Conservation (phyloP, 2,113 vertebrate species). For the Microcebus lehilahytsara region DNA sequence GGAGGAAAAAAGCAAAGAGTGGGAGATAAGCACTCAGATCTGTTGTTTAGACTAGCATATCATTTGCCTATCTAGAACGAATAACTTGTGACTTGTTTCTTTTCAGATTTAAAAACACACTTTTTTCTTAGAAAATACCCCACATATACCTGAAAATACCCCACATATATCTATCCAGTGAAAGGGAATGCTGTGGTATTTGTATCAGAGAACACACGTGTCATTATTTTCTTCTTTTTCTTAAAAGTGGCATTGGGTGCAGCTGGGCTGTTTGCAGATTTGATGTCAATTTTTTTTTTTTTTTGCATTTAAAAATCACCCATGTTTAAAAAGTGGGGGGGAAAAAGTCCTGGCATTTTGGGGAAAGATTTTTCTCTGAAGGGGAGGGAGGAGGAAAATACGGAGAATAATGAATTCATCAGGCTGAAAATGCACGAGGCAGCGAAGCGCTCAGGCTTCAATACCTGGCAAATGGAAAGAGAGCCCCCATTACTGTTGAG, state of each 20-base stretch:
- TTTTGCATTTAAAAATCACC: constrained; percentile 78
- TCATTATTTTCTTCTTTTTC: constrained; percentile 64
- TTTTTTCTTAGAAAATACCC: constrained; percentile 39
- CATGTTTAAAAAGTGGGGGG: neutral
- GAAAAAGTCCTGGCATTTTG: constrained; percentile 64
- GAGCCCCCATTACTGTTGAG: constrained; percentile 85
- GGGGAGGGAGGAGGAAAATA: constrained; percentile 56
- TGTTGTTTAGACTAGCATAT: neutral
- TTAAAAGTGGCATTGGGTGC: constrained; percentile 80
- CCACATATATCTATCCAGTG: constrained; percentile 27
- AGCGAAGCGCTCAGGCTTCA: constrained; percentile 86
- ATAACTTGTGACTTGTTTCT: neutral
- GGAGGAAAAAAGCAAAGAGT: neutral
- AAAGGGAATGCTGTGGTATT: constrained; percentile 56
- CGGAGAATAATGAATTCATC: constrained; percentile 88
- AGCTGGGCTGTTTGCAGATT: constrained; percentile 82
- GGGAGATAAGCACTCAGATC: neutral
- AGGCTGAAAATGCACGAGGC: constrained; percentile 86
- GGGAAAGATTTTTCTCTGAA: constrained; percentile 69
- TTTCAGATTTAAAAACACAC: constrained; percentile 65
- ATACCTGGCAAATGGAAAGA: constrained; percentile 86
- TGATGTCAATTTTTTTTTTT: constrained; percentile 63
- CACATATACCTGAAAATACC: neutral
- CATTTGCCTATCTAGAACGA: neutral
- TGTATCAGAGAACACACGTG: constrained; percentile 55